Conservation (phyloP, 2,113 vertebrate genomes). For the Fukomys damarensis region DNA sequence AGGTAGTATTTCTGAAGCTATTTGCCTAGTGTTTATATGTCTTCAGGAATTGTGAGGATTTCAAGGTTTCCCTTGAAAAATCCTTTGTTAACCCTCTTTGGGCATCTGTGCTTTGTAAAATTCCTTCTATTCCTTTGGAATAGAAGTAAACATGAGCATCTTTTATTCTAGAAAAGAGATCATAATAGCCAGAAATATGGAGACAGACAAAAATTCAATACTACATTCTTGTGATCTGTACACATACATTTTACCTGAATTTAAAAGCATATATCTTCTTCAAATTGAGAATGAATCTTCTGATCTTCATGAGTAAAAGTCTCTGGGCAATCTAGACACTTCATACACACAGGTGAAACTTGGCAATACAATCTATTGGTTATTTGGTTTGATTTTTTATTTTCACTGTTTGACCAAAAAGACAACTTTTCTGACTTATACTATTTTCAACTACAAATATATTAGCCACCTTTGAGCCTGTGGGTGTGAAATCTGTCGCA, state of each 20-base stretch:
- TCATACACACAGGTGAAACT: conserved; percentile 47
- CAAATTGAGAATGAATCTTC: conserved; percentile 8
- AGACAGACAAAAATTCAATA: conserved; percentile 46
- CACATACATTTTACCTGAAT: neutral
- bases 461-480: conserved; percentile 45
- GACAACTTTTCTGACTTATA: conserved; percentile 42
- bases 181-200: neutral
- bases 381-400: conserved; percentile 57
- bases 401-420: conserved; percentile 61
- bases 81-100: neutral
- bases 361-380: conserved; percentile 43
- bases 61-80: conserved; percentile 23
- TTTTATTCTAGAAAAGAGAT: conserved; percentile 22
- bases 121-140: conserved; percentile 28
- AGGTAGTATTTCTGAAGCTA: conserved; percentile 6
- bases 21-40: neutral
- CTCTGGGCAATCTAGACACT: neutral
- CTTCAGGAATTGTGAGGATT: neutral
- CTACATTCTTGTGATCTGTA: conserved; percentile 5
- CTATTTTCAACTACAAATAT: conserved; percentile 67
- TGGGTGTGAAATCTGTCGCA: conserved; percentile 47
- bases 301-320: conserved; percentile 35
- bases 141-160: neutral
- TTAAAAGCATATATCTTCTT: conserved; percentile 50
- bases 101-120: neutral